Evolutionary conservation across 2,888 invertebrate genomes (phyloP).

Genomic region (Mythimna ferrago): DNA sequence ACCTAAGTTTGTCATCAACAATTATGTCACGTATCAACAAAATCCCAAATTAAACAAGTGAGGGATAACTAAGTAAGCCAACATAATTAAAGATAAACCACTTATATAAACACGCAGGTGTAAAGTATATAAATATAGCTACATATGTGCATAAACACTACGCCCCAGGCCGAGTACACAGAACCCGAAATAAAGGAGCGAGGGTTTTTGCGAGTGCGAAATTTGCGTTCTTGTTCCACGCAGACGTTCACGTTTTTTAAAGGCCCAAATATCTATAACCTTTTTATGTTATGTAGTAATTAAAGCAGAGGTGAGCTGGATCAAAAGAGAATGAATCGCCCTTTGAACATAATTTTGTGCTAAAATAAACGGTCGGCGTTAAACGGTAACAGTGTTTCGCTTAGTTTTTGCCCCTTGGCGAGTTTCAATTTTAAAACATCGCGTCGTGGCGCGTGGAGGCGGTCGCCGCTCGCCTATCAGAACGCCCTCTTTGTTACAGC

Average conservation of each 20-base stretch:
- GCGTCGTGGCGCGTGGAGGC: conserved; percentile 57
- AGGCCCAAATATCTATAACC: conserved; percentile 30
- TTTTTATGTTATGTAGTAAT: conserved; percentile 46
- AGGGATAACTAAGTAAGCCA: conserved; percentile 66
- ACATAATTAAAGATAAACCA: conserved; percentile 73
- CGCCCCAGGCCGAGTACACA: conserved; percentile 18
- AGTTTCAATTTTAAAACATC: conserved; percentile 78
- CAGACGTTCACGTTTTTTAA: conserved; percentile 28
- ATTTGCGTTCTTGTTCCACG: conserved; percentile 8
- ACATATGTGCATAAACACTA: conserved; percentile 22
- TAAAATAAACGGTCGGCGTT: conserved; percentile 72
- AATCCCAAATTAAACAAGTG: conserved; percentile 73
- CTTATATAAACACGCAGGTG: conserved; percentile 64
- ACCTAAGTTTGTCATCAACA: conserved; percentile 66
- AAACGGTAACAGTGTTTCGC: conserved; percentile 72
- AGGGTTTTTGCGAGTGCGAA: conserved; percentile 3
- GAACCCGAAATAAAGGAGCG: conserved; percentile 36
- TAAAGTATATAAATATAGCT: conserved; percentile 46
- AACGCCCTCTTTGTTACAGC: conserved; percentile 79
- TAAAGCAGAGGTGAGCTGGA: conserved; percentile 62
- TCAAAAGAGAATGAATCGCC: conserved; percentile 72
- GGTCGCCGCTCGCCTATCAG: conserved; percentile 69
- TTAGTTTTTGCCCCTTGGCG: conserved; percentile 75
- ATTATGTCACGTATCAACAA: conserved; percentile 68
- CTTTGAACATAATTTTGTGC: conserved; percentile 76